phyloP scores from a whole-genome alignment of 2,888 invertebrate species.

The Meloe dianella region DNA sequence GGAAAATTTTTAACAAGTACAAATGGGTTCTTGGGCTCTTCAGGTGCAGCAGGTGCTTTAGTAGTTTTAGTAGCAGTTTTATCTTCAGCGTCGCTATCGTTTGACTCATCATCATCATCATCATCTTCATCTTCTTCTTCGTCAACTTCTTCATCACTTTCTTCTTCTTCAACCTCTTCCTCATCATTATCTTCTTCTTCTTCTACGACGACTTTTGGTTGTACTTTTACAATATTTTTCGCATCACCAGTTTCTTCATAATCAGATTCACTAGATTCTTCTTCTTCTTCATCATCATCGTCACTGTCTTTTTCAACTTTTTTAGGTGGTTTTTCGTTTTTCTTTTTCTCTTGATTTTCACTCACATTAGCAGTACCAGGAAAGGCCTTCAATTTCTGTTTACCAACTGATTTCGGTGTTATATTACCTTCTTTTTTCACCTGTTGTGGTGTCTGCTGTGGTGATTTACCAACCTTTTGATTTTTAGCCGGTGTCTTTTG shows the following conservation, averaged over 20 bases:
- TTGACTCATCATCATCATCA: background rate
- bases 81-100: background rate
- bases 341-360: background rate
- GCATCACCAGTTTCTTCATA: background rate
- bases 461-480: background rate
- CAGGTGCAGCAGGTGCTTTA: background rate
- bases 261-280: conserved; percentile 8
- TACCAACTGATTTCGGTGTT: background rate
- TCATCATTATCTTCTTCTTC: background rate
- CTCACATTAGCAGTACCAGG: background rate
- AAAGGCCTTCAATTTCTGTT: background rate
- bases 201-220: background rate
- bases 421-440: background rate
- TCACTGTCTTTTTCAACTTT: background rate
- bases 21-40: background rate
- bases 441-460: background rate
- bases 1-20: background rate
- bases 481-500: background rate
- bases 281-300: background rate
- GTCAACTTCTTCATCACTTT: background rate
- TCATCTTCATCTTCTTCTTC: background rate
- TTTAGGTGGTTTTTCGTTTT: background rate
- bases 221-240: background rate
- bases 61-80: too few species aligned
- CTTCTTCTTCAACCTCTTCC: background rate